Evolutionary conservation across 2,797 vertebrate genomes (phyloP), one percentile per base, ranked within the genome.

Genomic region (Ctenopoma kingsleyae): DNA sequence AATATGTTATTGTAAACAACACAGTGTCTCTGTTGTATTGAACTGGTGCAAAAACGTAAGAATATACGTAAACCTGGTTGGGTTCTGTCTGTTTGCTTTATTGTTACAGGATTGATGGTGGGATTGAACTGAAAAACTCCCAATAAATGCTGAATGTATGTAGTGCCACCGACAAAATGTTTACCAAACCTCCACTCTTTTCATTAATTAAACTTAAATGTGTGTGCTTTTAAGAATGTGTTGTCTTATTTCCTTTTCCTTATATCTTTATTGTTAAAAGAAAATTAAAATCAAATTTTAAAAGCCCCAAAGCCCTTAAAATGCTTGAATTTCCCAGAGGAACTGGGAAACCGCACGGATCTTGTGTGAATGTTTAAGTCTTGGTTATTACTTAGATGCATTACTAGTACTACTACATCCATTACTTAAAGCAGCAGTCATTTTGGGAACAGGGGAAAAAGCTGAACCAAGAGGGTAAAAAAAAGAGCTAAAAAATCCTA

Each of bases 131-230:
- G 81, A 89, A 91, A 91, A 86, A 91, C 85, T 91, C 92, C 89
- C 91, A 56, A 92, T 94, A 88, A 32, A 93, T 90, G 91, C 94
- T 92, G 94, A 95, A 95, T 95, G 94, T 94, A 94, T 92, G 93
- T 94, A 93, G 90, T 93, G 89, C 93, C 94, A 94, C 93, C 90
- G 87, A 94, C 92, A 93, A 94, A 94, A 92, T 94, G 93, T 94
- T 95, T 94, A 94, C 92, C 92, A 93, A 93, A 93, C 85, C 86
- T 93, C 90, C 92, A 94, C 87, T 91, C 90, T 94, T 94, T 94
- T 94, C 92, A 93, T 94, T 93, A 91, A 94, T 94, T 95, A 95
- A 95, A 94, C 86, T 90, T 92, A 87, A 92, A 91, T 94, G 91
- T 94, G 93, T 94, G 92, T 94, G 94, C 90, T 95, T 94, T 94